phyloP scores from a whole-genome alignment of 2,888 invertebrate species.

The Cistogaster globosa region DNA sequence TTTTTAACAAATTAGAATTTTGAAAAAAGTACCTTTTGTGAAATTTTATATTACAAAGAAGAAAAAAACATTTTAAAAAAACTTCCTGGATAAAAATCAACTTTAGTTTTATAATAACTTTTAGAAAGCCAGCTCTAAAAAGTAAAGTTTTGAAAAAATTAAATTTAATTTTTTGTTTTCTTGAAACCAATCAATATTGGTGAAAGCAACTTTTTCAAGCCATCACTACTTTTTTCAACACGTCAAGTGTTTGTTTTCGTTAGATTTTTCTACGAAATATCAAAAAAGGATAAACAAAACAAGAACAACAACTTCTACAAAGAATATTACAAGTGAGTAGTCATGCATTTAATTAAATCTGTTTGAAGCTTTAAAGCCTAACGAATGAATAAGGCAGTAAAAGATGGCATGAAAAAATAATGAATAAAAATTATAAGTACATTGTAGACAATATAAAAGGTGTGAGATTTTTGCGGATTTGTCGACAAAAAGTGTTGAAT shows the following conservation, averaged over 20 bases:
- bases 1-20: too few species aligned
- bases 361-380: slow-evolving; percentile 61
- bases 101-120: too few species aligned
- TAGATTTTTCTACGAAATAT: neutral
- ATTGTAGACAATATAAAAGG: neutral
- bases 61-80: too few species aligned
- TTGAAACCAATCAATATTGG: slow-evolving; percentile 35
- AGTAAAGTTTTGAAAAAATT: too few species aligned
- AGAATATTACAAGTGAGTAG: slow-evolving; percentile 50
- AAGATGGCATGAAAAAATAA: slow-evolving; percentile 30
- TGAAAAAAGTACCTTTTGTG: too few species aligned
- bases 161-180: neutral
- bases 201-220: slow-evolving; percentile 27
- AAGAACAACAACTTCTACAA: slow-evolving; percentile 7
- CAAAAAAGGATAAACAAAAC: slow-evolving; percentile 34
- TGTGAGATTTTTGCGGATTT: slow-evolving; percentile 56
- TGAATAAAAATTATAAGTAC: slow-evolving; percentile 1
- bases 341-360: slow-evolving; percentile 65
- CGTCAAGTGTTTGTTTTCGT: neutral
- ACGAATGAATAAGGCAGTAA: slow-evolving; percentile 48
- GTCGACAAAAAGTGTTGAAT: slow-evolving; percentile 57
- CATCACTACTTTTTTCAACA: slow-evolving; percentile 7
- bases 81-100: too few species aligned
- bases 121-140: too few species aligned
- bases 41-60: too few species aligned